Percentiles rank a stretch among this genome's conserved stretches.
Evolutionary conservation across 2,113 vertebrate genomes (phyloP).

Genomic region (Macquaria australasica): DNA sequence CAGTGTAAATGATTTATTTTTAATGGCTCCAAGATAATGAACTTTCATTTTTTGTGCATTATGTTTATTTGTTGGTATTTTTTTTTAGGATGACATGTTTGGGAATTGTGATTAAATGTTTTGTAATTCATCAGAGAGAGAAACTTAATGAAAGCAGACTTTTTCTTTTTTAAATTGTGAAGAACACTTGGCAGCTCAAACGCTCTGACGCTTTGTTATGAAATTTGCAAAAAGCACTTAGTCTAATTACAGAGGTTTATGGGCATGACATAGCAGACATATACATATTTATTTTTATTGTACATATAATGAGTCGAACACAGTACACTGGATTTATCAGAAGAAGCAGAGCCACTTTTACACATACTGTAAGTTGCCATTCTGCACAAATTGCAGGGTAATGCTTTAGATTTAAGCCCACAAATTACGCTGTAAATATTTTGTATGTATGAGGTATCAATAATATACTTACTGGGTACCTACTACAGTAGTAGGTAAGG

Average conservation of each 20-base stretch:
- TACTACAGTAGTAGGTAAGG: too few relatives aligned
- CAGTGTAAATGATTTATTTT: not conserved
- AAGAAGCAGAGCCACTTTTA: not conserved
- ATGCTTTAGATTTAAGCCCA: not conserved
- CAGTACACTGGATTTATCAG: too few relatives aligned
- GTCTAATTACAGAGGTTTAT: not conserved
- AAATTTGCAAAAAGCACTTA: not conserved
- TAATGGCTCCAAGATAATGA: not conserved
- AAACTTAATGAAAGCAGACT: not conserved
- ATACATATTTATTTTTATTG: not conserved
- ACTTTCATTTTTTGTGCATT: not conserved
- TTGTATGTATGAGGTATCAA: too few relatives aligned
- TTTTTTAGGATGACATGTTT: not conserved
- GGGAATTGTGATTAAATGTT: not conserved
- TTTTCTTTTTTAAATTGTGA: not conserved
- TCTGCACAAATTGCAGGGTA: not conserved
- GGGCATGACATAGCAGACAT: not conserved
- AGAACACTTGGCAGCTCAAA: not conserved
- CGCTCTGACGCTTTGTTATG: not conserved
- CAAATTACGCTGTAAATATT: not conserved
- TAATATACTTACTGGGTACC: too few relatives aligned
- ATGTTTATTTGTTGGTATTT: not conserved
- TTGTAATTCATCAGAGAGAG: not conserved
- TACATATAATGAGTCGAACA: not conserved
- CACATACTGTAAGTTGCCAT: too few relatives aligned